Evolutionary conservation across 2,797 vertebrate species (phyloP).

Genomic region (Typhlichthys subterraneus): DNA sequence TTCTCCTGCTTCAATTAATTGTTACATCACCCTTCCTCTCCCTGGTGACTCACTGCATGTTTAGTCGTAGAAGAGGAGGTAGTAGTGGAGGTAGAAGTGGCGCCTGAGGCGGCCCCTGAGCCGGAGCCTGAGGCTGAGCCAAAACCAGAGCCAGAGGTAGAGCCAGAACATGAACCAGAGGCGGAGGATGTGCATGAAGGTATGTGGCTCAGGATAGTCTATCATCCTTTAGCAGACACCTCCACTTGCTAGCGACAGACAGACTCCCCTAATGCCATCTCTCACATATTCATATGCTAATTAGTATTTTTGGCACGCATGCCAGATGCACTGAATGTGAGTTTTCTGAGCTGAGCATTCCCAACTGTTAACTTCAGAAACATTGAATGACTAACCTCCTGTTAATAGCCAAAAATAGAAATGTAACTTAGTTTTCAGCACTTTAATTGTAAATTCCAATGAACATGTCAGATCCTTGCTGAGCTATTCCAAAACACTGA

Average conservation of each 20-base stretch:
- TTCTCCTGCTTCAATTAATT: conserved; percentile 57
- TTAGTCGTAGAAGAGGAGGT: conserved; percentile 82
- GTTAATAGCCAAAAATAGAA: too few species aligned
- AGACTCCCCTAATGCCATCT: background rate
- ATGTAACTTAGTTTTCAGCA: too few species aligned
- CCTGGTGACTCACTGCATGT: conserved; percentile 76
- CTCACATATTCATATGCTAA: background rate
- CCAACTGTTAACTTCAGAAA: too few species aligned
- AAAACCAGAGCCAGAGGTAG: conserved; percentile 52
- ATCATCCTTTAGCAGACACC: conserved; percentile 57
- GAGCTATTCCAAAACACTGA: too few species aligned
- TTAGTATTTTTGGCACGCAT: too few species aligned
- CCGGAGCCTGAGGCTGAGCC: conserved; percentile 58
- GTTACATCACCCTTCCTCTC: conserved; percentile 49
- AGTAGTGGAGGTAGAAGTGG: conserved; percentile 85
- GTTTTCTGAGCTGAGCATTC: too few species aligned
- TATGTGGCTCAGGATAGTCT: conserved; percentile 78
- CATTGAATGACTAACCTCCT: too few species aligned
- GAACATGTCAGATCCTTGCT: too few species aligned
- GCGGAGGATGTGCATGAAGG: conserved; percentile 80
- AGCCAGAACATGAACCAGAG: conserved; percentile 35
- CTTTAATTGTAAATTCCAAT: too few species aligned
- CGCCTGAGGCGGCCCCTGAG: conserved; percentile 81
- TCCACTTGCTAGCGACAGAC: conserved; percentile 2
- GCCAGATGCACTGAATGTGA: too few species aligned